A percentile compares a stretch with the other conserved stretches of the same genome.
Conservation (phyloP, 2,888 invertebrate species). For the Pollenia angustigena region DNA sequence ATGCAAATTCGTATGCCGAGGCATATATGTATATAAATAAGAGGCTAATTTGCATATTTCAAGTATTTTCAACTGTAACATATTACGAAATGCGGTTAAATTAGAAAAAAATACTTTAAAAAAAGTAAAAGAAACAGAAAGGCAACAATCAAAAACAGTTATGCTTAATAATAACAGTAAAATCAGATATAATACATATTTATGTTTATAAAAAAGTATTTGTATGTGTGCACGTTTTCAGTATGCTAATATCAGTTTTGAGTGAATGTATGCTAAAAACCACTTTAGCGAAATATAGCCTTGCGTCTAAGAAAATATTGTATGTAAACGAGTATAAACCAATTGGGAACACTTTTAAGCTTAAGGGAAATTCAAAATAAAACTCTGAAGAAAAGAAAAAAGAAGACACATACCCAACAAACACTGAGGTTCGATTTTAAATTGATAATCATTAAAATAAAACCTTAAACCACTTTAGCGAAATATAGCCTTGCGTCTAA, state of each 20-base stretch:
- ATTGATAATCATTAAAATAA: no score
- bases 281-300: constrained; percentile 3
- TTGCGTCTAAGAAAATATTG: constrained; percentile 21
- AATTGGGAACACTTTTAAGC: constrained; percentile 44
- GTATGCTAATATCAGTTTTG: neutral
- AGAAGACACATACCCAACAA: no score
- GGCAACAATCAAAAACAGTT: constrained; percentile 61
- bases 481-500: constrained; percentile 13
- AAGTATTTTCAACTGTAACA: constrained; percentile 39
- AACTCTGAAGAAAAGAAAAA: no score
- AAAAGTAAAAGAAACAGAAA: constrained; percentile 22
- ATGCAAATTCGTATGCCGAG: constrained; percentile 24
- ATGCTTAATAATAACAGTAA: constrained; percentile 28
- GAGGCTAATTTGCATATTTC: constrained; percentile 54
- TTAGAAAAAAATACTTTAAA: neutral
- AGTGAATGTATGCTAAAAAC: constrained; percentile 5
- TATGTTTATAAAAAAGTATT: neutral
- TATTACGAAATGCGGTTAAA: constrained; percentile 42
- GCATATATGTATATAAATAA: constrained; percentile 25
- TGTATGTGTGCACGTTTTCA: no score
- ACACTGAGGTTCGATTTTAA: no score
- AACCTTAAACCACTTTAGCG: neutral
- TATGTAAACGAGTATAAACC: constrained; percentile 47
- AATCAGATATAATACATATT: neutral
- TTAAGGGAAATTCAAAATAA: constrained; percentile 43